Percentiles rank a stretch among this genome's conserved stretches.
Evolutionary conservation across 2,113 vertebrate genomes (phyloP).

Genomic region (Nothocercus julius): DNA sequence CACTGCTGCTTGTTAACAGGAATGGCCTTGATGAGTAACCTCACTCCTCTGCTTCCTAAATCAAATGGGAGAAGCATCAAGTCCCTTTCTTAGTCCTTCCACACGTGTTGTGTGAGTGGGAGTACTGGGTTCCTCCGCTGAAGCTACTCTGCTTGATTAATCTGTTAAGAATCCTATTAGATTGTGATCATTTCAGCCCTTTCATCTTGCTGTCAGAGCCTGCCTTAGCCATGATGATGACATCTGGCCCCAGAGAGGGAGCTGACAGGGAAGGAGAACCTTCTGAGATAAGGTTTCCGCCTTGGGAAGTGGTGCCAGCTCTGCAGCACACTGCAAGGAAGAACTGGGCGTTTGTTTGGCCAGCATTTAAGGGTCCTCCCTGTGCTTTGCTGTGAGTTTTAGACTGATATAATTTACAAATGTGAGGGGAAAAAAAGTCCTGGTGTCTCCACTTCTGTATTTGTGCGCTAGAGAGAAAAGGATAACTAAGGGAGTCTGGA

Average conservation of each 20-base stretch:
- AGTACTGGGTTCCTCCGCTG: constrained; percentile 18
- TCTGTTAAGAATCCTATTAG: constrained; percentile 29
- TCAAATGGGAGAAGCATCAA: not conserved
- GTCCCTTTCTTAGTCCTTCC: not conserved
- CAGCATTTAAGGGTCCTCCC: not conserved
- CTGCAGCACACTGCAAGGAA: not conserved
- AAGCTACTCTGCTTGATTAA: not conserved
- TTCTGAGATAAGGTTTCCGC: constrained; percentile 3
- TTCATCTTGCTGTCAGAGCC: constrained; percentile 3
- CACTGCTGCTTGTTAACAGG: not conserved
- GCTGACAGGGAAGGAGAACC: not conserved
- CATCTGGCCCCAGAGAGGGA: constrained; percentile 11
- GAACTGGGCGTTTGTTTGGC: not conserved
- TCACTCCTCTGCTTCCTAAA: not conserved
- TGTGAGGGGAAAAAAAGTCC: not conserved
- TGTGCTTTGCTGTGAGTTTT: not conserved
- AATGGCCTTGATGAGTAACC: not conserved
- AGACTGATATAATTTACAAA: not conserved
- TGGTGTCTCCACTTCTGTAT: not conserved
- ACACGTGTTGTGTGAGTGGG: not conserved
- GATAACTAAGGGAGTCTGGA: not conserved
- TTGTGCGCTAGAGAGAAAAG: not conserved
- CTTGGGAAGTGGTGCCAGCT: not conserved
- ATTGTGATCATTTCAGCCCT: not conserved
- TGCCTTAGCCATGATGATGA: not conserved